phyloP scores from a whole-genome alignment of 2,113 vertebrate species.

The Epinephelus fuscoguttatus region DNA sequence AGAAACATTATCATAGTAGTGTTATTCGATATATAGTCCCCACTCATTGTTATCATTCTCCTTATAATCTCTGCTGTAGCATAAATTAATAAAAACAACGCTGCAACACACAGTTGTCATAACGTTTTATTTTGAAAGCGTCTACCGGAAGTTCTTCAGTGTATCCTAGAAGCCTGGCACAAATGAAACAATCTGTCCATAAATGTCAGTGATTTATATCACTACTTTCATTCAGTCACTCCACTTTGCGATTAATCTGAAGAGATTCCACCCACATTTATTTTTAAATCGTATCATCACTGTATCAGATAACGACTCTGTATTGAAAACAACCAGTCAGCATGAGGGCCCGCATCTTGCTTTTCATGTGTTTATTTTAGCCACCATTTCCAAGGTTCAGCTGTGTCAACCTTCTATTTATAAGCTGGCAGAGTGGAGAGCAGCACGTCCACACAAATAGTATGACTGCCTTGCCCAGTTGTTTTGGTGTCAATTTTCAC shows the following conservation, averaged over 20 bases:
- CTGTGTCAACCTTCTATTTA: conserved; percentile 69
- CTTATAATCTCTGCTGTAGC: not conserved
- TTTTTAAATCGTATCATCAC: not conserved
- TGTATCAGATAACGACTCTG: not conserved
- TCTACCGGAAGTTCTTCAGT: conserved; percentile 43
- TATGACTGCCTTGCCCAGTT: conserved; percentile 7
- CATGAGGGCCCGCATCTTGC: not conserved
- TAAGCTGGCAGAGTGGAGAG: conserved; percentile 29
- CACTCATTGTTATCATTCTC: rapidly evolving
- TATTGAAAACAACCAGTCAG: not conserved
- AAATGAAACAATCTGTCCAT: too few species aligned
- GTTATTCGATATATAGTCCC: not conserved
- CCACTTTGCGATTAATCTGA: not conserved
- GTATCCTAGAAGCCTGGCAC: not conserved
- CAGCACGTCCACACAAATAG: conserved; percentile 37
- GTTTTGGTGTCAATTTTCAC: conserved; percentile 64
- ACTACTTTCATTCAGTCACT: not conserved
- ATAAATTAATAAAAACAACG: not conserved
- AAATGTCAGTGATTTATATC: not conserved
- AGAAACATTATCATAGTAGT: not conserved
- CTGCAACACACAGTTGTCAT: not conserved
- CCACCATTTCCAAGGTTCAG: conserved; percentile 43
- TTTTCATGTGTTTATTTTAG: conserved; percentile 53
- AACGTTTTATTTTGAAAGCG: conserved; percentile 54
- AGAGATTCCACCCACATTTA: not conserved